These are phyloP conservation scores for Conomelus anceps DNA, from an alignment of 2,888 invertebrate species.

Conservation along the genomic window DNA sequence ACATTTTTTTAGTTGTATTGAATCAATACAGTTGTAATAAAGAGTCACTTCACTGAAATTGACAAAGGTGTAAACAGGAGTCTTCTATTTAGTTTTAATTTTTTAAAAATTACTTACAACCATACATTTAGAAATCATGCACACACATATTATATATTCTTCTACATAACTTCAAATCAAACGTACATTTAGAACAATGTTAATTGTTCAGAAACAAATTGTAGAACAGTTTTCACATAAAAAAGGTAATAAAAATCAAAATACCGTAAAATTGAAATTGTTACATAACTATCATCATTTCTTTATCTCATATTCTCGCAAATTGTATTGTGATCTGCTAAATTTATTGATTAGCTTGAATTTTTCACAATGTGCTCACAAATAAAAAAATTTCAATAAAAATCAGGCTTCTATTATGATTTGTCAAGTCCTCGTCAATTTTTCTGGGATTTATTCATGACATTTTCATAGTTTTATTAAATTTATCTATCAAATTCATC, in stretches of 20 bases:
- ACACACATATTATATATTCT: neutral
- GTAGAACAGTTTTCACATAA: neutral
- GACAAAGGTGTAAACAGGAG: neutral
- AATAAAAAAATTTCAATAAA: too few species aligned
- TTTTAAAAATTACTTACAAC: neutral
- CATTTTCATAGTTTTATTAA: too few species aligned
- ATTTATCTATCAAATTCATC: too few species aligned
- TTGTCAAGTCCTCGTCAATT: too few species aligned
- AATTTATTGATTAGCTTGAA: neutral
- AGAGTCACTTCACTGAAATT: neutral
- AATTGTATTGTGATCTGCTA: neutral
- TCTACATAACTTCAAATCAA: neutral
- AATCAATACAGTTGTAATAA: too few species aligned
- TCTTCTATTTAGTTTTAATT: neutral
- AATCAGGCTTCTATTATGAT: too few species aligned
- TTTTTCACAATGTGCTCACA: too few species aligned
- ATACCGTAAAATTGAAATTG: neutral
- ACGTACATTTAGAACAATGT: neutral
- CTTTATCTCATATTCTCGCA: neutral
- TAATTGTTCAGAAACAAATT: neutral
- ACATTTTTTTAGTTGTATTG: too few species aligned
- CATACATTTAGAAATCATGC: neutral
- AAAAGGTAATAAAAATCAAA: neutral
- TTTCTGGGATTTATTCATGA: too few species aligned
- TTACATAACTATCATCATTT: neutral